Evolutionary conservation across 2,113 vertebrate genomes (phyloP).

Genomic region (Oreochromis aureus): DNA sequence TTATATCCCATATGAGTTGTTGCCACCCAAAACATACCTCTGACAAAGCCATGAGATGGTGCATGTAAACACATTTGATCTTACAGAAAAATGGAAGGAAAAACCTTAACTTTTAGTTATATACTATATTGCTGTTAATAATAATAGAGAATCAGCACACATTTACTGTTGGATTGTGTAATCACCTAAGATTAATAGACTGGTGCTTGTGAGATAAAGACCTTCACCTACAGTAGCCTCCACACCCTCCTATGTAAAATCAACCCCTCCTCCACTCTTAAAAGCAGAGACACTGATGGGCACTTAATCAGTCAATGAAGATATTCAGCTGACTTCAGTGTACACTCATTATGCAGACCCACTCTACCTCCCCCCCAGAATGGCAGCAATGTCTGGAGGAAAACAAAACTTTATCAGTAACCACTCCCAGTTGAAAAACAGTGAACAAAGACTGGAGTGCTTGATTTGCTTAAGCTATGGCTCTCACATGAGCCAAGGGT

Average conservation of each 20-base stretch:
- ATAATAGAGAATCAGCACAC: not conserved
- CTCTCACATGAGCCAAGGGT: not conserved
- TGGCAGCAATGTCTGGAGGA: slow-evolving; percentile 10
- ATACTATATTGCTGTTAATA: not conserved
- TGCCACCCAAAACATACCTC: not conserved
- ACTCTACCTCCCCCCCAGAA: not conserved
- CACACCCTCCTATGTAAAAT: not conserved
- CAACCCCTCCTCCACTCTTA: slow-evolving; percentile 45
- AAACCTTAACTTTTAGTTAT: not conserved
- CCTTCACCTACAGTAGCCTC: slow-evolving; percentile 13
- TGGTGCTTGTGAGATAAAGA: not conserved
- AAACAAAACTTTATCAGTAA: slow-evolving; percentile 10
- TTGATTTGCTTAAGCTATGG: slow-evolving; percentile 16
- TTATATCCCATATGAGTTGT: not conserved
- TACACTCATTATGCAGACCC: not conserved
- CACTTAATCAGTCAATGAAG: slow-evolving; percentile 17
- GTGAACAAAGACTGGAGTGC: slow-evolving; percentile 44
- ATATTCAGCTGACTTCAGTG: slow-evolving; percentile 5
- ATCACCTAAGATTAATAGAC: not conserved
- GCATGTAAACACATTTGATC: not conserved
- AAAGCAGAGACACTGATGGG: not conserved
- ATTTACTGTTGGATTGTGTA: not conserved
- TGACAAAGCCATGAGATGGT: accelerated
- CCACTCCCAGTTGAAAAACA: slow-evolving; percentile 41
- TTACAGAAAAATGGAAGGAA: not conserved